Base-by-base conservation (phyloP, 2,113 vertebrate species). In the Chaetura pelagica region DNA sequence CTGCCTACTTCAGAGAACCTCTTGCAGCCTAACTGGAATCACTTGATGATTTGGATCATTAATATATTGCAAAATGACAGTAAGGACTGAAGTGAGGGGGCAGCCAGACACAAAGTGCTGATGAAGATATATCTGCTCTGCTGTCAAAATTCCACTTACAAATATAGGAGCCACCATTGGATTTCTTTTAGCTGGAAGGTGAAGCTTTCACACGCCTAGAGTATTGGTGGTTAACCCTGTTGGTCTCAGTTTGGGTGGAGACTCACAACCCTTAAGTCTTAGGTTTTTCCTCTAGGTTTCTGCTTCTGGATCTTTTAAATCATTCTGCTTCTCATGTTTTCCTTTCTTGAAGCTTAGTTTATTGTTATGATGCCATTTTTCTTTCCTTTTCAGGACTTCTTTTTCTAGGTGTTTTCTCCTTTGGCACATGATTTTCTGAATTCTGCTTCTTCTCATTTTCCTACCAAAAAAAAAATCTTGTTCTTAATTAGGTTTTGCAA, bases 1-100 rank as follows among this genome's bases (percentile, higher is more conserved):
- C 94, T 94, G 94, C 93, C 91, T 91, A 79, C 94, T 94, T 96
- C 87, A 94, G 87, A 96, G 87, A 91, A 59, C 51, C 59, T 96
- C 81, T 96, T 71, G 76, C 91, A 91, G 87, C 87, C 82, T 90
- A 88, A 80, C 91, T 91, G 82, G 89, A 87, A 93, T 93, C 87
- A 94, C 93, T 94, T 12, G 1, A 83, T 95, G 96, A 91, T 94
- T 95, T 93, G 87, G 71, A 94, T 95, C 93, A 95, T 96, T 97
- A 97, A 96, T 93, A 96, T 86, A 94, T 90, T 92, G 87, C 91
- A 95, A 97, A 96, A 96, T 90, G 87, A 95, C 95, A 96, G 73
- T 91, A 88, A 93, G 93, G 90, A 63, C 90, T 93, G 92, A 94
- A 92, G 84, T 84, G 95, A 96, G 91, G 93, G 82, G 89, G 94